Conservation (phyloP, 2,113 vertebrate species). For the Aspiorhynchus laticeps region DNA sequence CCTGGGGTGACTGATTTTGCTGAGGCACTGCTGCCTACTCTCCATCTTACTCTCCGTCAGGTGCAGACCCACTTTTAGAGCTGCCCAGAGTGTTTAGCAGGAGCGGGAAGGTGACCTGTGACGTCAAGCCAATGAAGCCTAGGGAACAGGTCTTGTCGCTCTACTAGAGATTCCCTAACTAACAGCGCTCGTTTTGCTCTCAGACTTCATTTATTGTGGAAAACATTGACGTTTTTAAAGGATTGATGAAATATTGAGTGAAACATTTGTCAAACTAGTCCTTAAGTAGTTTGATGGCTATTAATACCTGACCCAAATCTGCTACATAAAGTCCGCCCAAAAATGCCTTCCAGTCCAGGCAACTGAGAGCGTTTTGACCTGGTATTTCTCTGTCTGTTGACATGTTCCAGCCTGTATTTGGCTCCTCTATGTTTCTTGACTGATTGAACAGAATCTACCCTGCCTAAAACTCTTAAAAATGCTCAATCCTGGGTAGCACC, state of each 20-base stretch:
- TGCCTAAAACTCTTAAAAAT: not conserved
- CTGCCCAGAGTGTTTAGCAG: slow-evolving; percentile 27
- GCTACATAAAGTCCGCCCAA: slow-evolving; percentile 17
- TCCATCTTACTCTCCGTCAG: slow-evolving; percentile 44
- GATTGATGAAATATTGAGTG: slow-evolving; percentile 6
- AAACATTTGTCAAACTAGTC: slow-evolving; percentile 10
- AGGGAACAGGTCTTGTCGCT: not conserved
- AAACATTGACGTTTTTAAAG: not conserved
- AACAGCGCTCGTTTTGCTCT: not conserved
- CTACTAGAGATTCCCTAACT: not conserved
- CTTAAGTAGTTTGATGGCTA: slow-evolving; percentile 28
- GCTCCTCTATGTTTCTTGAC: not conserved
- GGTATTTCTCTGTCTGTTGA: slow-evolving; percentile 44
- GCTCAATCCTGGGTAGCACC: not conserved
- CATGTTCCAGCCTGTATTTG: slow-evolving; percentile 12
- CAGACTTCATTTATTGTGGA: not conserved
- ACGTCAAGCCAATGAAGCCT: slow-evolving; percentile 25
- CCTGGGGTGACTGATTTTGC: slow-evolving; percentile 42
- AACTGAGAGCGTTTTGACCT: slow-evolving; percentile 41
- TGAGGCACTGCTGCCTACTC: slow-evolving; percentile 45
- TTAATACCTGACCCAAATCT: slow-evolving; percentile 58
- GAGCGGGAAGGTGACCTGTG: slow-evolving; percentile 58
- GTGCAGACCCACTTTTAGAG: slow-evolving; percentile 57
- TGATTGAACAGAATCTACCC: not conserved
- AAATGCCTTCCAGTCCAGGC: slow-evolving; percentile 30